Base-by-base conservation (phyloP, 1,140 invertebrate species). In the Piezodorus guildinii region DNA sequence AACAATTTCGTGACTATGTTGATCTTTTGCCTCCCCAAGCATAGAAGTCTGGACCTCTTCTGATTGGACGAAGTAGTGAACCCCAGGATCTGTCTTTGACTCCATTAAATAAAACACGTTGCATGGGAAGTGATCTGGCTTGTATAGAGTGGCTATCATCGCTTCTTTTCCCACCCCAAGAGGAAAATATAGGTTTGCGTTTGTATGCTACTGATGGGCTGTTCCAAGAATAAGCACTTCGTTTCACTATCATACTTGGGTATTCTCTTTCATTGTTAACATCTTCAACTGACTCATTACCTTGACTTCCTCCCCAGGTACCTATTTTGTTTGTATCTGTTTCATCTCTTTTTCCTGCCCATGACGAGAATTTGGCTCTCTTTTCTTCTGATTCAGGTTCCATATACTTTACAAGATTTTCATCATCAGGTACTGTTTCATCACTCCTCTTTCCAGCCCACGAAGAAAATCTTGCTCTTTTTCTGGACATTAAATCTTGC, bases 221-320 rank as follows among this genome's bases (percentile, higher is more conserved):
- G 14, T 43, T 21, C 21, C 44, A 21, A 39, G 43, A 52, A 9
- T 17, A 27, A 17, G 12, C 62, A 46, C 27, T 62, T 51, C 19
- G 3, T 49, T 60, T 60, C 10, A 60, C 58, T 5, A 60, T 39
- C 17, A 30, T 60, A 16, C n/a, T 39, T 43, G 25, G 23, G 30
- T 60, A 25, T 43, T 17, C 17, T 10, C 14, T 21, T 17, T 60
- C 58, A 17, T 25, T 15, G 14, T 39, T 30, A 1, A 15, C 3
- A 16, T 60, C 30, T 34, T 9, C 27, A 14, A 34, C 10, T 15
- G n/a, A 17, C 10, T 60, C 43, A 17, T 46, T 27, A 17, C 34
- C 49, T 63, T 72, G 62, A 58, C 77, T 76, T 60, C 74, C 73
- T 30, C 71, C 72, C 73, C 75, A 77, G 6, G 73, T 74, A 54